phyloP scores from a whole-genome alignment of 2,113 vertebrate genomes.

The Ovibos moschatus region DNA sequence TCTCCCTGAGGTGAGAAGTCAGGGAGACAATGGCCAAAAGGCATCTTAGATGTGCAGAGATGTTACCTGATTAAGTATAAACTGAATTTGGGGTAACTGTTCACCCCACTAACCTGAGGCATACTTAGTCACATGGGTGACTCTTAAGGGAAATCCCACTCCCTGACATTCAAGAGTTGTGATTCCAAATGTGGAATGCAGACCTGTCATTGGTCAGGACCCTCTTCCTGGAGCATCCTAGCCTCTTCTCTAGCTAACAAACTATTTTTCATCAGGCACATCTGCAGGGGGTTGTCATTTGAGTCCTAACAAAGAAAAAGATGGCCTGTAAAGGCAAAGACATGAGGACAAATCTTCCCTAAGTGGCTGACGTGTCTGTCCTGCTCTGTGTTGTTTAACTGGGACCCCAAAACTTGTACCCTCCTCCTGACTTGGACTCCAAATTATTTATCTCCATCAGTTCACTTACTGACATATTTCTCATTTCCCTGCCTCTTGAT shows the following conservation, averaged over 20 bases:
- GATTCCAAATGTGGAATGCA: neutral
- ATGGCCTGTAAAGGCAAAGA: neutral
- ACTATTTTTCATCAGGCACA: neutral
- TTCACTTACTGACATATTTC: neutral
- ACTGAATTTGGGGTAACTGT: neutral
- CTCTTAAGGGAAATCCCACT: neutral
- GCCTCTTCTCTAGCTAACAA: neutral
- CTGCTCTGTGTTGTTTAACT: neutral
- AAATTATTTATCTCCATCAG: neutral
- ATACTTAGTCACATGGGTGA: neutral
- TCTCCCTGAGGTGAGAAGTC: conserved; percentile 16
- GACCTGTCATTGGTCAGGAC: neutral
- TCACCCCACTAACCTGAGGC: neutral
- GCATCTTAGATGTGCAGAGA: neutral
- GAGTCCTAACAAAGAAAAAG: neutral
- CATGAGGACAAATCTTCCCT: neutral
- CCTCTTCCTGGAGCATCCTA: rapidly evolving
- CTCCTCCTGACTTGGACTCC: neutral
- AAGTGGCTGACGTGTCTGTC: neutral
- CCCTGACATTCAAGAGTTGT: neutral
- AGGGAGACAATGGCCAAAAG: conserved; percentile 16
- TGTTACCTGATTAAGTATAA: conserved; percentile 44
- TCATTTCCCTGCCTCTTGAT: neutral
- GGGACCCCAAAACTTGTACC: neutral
- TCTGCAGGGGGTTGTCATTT: neutral